Percentiles rank a stretch among this genome's conserved stretches.
phyloP scores from a whole-genome alignment of 2,797 vertebrate species.

The Luscinia luscinia region DNA sequence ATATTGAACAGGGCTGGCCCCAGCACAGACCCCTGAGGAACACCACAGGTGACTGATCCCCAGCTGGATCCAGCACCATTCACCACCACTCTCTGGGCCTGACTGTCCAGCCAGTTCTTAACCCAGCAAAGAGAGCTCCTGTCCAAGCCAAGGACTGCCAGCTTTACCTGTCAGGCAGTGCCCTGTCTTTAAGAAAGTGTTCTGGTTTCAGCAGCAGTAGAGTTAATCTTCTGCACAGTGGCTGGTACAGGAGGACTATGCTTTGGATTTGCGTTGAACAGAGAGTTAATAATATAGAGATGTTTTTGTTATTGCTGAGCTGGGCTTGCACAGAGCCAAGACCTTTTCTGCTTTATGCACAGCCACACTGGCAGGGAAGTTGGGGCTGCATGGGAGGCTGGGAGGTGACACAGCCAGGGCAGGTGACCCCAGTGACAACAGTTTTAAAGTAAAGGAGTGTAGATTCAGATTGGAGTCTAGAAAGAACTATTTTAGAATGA shows the following conservation, averaged over 20 bases:
- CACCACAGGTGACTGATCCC: too few relatives aligned
- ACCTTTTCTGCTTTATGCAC: rapidly evolving
- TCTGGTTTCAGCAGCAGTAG: neutral
- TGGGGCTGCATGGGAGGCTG: neutral
- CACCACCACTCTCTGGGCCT: too few relatives aligned
- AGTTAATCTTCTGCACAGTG: neutral
- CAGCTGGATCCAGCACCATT: too few relatives aligned
- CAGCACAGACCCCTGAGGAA: too few relatives aligned
- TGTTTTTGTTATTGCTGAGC: neutral
- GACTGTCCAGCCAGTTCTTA: too few relatives aligned
- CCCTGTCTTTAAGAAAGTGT: neutral
- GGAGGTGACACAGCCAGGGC: neutral
- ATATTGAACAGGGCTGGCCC: too few relatives aligned
- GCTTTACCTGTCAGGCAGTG: neutral
- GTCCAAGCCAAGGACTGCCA: too few relatives aligned
- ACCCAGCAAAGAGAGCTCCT: too few relatives aligned
- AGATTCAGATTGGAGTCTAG: neutral
- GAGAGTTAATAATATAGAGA: neutral
- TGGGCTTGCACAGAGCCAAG: neutral
- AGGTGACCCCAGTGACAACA: neutral
- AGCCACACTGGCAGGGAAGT: rapidly evolving
- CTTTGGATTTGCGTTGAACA: neutral
- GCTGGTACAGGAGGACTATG: neutral
- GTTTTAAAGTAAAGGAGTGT: neutral
- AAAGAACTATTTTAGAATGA: neutral